Conservation (phyloP, 1,140 invertebrate species). For the Lasioglossum baleicum region DNA sequence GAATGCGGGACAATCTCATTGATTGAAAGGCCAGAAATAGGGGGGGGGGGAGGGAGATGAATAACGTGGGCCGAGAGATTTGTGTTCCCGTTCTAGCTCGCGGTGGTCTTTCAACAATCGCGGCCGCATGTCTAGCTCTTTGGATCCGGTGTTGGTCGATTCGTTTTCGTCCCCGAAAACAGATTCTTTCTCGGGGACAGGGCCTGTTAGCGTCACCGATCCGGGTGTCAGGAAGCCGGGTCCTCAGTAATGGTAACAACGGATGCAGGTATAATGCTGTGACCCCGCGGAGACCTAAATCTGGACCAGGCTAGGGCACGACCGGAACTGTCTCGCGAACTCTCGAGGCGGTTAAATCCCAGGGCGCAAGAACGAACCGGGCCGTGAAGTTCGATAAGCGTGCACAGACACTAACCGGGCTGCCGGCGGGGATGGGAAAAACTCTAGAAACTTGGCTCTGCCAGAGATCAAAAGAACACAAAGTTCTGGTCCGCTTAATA, state of each 20-base stretch:
- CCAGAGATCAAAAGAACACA: constrained; percentile 56
- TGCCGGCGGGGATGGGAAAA: neutral
- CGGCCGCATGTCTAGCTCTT: too few species aligned
- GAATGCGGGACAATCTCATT: too few species aligned
- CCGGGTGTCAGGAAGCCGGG: too few species aligned
- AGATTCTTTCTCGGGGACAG: too few species aligned
- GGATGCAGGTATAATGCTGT: neutral
- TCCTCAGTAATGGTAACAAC: neutral
- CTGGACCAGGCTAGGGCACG: neutral
- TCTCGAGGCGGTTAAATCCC: neutral
- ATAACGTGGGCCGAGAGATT: neutral
- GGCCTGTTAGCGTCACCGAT: neutral
- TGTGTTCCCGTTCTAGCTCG: neutral
- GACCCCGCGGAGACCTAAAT: neutral
- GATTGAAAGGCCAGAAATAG: too few species aligned
- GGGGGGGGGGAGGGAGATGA: too few species aligned
- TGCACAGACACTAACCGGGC: neutral
- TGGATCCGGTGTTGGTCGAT: too few species aligned
- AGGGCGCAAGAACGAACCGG: neutral
- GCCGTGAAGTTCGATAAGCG: constrained; percentile 18
- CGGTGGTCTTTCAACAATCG: too few species aligned
- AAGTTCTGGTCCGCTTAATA: constrained; percentile 62
- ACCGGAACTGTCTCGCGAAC: neutral
- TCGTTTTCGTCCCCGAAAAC: too few species aligned
- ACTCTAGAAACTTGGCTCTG: neutral